These are phyloP conservation scores for Anas capensis DNA, from an alignment of 2,797 vertebrate species.

Conservation along the genomic window DNA sequence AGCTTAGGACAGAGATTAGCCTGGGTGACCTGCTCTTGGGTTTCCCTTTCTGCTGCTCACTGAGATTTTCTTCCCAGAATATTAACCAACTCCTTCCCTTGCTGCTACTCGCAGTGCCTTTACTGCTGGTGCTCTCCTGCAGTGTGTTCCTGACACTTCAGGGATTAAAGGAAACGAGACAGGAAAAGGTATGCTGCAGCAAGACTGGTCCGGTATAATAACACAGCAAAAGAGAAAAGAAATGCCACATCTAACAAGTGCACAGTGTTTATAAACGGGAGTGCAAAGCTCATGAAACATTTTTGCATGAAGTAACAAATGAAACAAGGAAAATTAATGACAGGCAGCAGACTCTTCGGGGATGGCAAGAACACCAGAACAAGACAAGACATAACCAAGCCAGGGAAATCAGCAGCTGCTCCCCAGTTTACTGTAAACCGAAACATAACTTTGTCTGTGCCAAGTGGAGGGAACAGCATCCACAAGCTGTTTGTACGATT, in stretches of 20 bases:
- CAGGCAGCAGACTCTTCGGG: background rate
- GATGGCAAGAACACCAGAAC: background rate
- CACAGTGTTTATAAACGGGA: slow-evolving; percentile 30
- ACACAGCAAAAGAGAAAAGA: background rate
- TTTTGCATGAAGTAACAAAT: background rate
- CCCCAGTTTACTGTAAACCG: background rate
- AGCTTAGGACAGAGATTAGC: too few relatives aligned
- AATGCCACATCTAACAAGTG: background rate
- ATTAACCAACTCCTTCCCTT: too few relatives aligned
- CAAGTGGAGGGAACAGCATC: background rate
- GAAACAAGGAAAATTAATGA: background rate
- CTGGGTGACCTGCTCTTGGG: too few relatives aligned
- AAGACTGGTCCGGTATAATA: too few relatives aligned
- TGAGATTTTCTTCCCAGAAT: too few relatives aligned
- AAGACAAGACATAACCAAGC: background rate
- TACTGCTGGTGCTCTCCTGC: too few relatives aligned
- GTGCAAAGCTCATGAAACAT: background rate
- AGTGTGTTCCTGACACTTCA: too few relatives aligned
- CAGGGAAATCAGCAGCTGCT: background rate
- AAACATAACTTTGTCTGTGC: background rate
- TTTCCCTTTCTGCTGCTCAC: too few relatives aligned
- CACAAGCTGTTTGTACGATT: background rate
- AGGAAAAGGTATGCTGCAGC: too few relatives aligned
- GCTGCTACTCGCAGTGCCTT: too few relatives aligned
- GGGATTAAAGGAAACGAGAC: too few relatives aligned